Conservation (phyloP, 1,140 invertebrate species). For the Drosophila rhopaloa region DNA sequence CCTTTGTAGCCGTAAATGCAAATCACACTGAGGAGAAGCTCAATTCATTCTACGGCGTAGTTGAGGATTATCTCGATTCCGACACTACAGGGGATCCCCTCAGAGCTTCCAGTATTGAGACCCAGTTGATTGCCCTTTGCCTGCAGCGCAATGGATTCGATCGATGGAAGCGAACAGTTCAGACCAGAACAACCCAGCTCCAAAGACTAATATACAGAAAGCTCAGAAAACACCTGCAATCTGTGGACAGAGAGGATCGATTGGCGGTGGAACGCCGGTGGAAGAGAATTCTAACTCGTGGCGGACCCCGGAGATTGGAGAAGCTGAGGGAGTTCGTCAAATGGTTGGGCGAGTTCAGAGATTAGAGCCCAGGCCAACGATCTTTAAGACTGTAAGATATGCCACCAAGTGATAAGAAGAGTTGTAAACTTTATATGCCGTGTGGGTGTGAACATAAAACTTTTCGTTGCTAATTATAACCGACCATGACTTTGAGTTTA, state of each 20-base stretch:
- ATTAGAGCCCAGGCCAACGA: slow-evolving; percentile 17
- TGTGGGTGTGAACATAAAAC: background rate
- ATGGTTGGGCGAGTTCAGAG: slow-evolving; percentile 52
- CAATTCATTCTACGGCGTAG: slow-evolving; percentile 47
- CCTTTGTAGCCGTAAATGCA: slow-evolving; percentile 20
- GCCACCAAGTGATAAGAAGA: slow-evolving; percentile 24
- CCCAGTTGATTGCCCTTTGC: slow-evolving; percentile 57
- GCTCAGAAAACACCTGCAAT: slow-evolving; percentile 34
- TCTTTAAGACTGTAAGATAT: background rate
- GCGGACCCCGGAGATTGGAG: slow-evolving; percentile 42
- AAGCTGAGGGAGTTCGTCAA: slow-evolving; percentile 57
- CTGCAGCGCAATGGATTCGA: slow-evolving; percentile 68
- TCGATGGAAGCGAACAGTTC: slow-evolving; percentile 68
- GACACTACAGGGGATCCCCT: slow-evolving; percentile 54
- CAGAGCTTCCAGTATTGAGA: slow-evolving; percentile 38
- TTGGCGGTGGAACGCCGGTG: slow-evolving; percentile 42
- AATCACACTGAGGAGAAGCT: slow-evolving; percentile 46
- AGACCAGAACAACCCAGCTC: slow-evolving; percentile 45
- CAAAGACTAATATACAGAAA: slow-evolving; percentile 52
- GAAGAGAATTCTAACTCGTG: slow-evolving; percentile 29
- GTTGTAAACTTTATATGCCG: background rate
- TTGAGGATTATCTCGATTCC: slow-evolving; percentile 42
- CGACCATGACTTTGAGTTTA: background rate
- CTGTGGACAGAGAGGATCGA: slow-evolving; percentile 57
- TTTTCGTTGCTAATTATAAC: background rate